A percentile compares a stretch with the other conserved stretches of the same genome.
Conservation (phyloP, 1,140 invertebrate genomes). For the Eumaeus atala region DNA sequence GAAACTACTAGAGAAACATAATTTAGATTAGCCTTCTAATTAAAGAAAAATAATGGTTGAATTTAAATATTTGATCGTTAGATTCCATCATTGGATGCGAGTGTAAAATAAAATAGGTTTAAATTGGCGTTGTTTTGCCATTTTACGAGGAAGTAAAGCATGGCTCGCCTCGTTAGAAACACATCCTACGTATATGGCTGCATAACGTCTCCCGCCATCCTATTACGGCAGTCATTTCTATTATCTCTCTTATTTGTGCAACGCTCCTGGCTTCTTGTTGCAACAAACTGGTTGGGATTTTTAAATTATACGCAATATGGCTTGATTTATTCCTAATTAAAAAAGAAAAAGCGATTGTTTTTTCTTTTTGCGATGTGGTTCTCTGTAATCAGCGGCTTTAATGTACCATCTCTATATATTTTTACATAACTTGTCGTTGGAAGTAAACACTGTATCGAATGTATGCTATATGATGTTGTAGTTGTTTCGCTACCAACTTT, state of each 20-base stretch:
- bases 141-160: neutral
- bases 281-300: neutral
- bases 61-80: too few relatives aligned
- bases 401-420: neutral
- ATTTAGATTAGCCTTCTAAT: too few relatives aligned
- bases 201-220: neutral
- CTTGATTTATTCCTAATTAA: conserved; percentile 10
- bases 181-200: neutral
- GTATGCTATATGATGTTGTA: too few relatives aligned
- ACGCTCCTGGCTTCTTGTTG: neutral
- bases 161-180: neutral
- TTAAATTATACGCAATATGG: neutral
- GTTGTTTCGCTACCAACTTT: too few relatives aligned
- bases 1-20: too few relatives aligned
- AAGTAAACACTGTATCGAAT: too few relatives aligned
- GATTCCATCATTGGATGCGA: too few relatives aligned
- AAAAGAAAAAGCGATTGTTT: conserved; percentile 3
- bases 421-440: too few relatives aligned
- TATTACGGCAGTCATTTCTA: conserved; percentile 5
- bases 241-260: neutral
- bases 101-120: too few relatives aligned
- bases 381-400: neutral
- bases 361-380: too few relatives aligned
- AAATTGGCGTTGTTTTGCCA: neutral
- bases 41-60: too few relatives aligned